Evolutionary conservation across 2,797 vertebrate genomes (phyloP), one percentile per base, ranked within the genome.

Genomic region (Hapalemur alaotrensis): DNA sequence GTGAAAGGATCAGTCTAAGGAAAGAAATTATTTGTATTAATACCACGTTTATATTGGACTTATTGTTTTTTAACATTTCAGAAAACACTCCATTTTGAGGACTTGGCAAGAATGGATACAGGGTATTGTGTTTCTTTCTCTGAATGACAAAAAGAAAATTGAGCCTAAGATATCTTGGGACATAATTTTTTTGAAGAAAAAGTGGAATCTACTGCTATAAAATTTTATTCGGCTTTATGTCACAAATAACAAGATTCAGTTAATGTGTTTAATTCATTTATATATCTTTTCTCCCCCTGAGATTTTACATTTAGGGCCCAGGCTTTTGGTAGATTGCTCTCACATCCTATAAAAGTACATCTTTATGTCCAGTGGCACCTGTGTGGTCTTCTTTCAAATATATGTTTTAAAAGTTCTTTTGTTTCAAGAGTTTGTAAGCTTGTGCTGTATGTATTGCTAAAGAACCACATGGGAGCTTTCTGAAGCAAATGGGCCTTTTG

Each of bases 1-100:
- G 82, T 48, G 28, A 85, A 93, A 88, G n/a, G 28, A 63, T 85
- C 86, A 92, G 73, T 94, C 69, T 82, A 65, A 90, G 83, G 72
- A 81, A 92, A 96, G 22, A 85, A 96, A 95, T 83, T 70, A 90
- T 89, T 96, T 85, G 50, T 96, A 67, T 95, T 89, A 96, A 97
- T 95, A 93, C 48, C 28, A 81, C 96, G 76, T 92, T 96, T 97
- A 97, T 76, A 92, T 52, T 69, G 28, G 30, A 67, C 76, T 96
- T 61, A 22, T 28, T 57, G 83, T 89, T 86, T 46, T 86, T 92
- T 89, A 92, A 79, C 70, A 88, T 95, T 96, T 97, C 84, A 73
- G 23, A 95, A 96, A 96, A 93, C 72, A 94, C 83, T 94, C 65
- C 4, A 92, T 67, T 81, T 83, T 79, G 67, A 72, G 91, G 10